Evolutionary conservation across 2,797 vertebrate species (phyloP), one percentile per base, ranked within the genome.

Genomic region (Neosilurus mollespiculum): DNA sequence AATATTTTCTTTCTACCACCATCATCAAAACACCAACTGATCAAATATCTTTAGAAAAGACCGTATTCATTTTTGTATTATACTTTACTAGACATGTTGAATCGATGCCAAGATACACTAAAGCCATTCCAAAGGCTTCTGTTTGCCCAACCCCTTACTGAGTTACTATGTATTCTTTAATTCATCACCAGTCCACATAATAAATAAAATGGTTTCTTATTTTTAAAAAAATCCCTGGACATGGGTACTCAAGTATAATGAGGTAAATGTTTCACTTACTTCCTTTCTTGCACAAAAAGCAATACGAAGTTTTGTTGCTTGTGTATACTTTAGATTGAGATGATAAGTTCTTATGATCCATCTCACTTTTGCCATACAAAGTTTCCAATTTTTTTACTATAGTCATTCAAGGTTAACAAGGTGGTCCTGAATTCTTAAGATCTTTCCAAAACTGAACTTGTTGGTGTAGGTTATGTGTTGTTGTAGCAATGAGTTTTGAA

Each of bases 401-500:
- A 20, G 2, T 58, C 24, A 10, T 84, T 34, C 15, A 24, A 11
- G 11, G 30, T 83, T 77, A 82, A 84, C 90, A 91, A 61, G 71
- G 65, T 20, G 83, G 76, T 10, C 76, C 86, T 51, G 87, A 83
- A 34, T 7, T 83, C 26, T 73, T 87, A 71, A 94, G 92, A 16
- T 87, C 64, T 0, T 83, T 89, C 94, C 94, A 95, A 7, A 89
- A 0, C 0, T 0, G 0, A 0, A 92, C 83, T 80, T 92, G 82
- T 0, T 94, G 87, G 0, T 0, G 0, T 0, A 91, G 82, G 0
- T 0, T 2, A 26, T 53, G 87, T 61, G 86, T 90, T 1, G 92
- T 93, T 0, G 90, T 92, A n/a, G 93, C 83, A 2, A 88, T 91
- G 0, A 91, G 1, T 0, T 26, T 81, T 0, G 81, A 79, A 86